Base-by-base conservation (phyloP, 92 coral and sea anemone genomes). In the Epizoanthus rinbou region DNA sequence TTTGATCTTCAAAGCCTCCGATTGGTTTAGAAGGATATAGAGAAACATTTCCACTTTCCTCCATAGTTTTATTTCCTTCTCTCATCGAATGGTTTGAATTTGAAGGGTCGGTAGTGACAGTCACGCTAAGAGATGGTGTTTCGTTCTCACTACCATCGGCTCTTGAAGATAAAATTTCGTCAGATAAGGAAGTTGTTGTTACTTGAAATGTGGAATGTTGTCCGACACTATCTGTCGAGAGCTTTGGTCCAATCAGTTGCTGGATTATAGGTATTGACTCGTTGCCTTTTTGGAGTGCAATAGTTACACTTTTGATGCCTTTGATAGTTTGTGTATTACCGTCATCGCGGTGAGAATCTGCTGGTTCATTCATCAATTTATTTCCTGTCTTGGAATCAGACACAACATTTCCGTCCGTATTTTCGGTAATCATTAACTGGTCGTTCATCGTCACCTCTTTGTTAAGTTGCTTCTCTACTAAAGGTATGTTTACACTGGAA, bases 211-310 rank as follows among this genome's bases (percentile, higher is more conserved):
- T 62, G 3, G 82, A 19, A 15, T 24, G 66, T 22, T 60, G 43
- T 62, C 15, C 70, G n/a, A 39, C 57, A 19, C 39, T 19, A 3
- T 75, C 52, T 22, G 4, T 33, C 47, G 60, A 64, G 8, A 7
- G 28, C 33, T 31, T 9, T 31, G 80, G 62, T 1, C 35, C 82
- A 63, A 23, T 71, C 18, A 78, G 82, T 25, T 78, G 82, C 39
- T 78, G 82, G 6, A 78, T 78, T 39, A 78, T 62, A 0, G 82
- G 82, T 60, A 78, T 60, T 8, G 82, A 60, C 4, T 78, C 71
- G 39, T 78, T 78, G 7, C 82, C 82, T 65, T 62, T 78, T 43
- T 78, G 82, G 17, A 78, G 82, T 39, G 82, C 63, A 60, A 78
- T 78, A 22, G 82, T 59, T 43, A 78, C 50, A 17, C 82, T 78